Evolutionary conservation across 1,140 invertebrate genomes (phyloP).

Genomic region (Trichonephila clavipes): DNA sequence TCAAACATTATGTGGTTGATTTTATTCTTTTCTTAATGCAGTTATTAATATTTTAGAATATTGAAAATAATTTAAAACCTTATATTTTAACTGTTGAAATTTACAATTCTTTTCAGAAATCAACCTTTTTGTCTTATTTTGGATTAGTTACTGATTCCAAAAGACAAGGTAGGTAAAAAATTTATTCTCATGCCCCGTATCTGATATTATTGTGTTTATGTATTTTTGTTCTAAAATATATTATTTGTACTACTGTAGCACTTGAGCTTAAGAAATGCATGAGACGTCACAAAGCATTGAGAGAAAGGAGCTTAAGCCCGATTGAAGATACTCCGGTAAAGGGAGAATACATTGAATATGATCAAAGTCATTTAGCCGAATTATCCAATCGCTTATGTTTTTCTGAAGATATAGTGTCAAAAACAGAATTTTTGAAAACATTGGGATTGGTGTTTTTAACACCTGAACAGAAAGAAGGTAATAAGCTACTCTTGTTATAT

Average conservation of each 20-base stretch:
- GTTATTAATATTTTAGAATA: too few relatives aligned
- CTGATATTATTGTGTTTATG: background rate
- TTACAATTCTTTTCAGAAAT: slow-evolving; percentile 62
- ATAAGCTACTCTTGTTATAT: background rate
- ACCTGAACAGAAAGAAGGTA: slow-evolving; percentile 63
- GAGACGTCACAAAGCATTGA: slow-evolving; percentile 43
- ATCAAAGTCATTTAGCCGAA: slow-evolving; percentile 49
- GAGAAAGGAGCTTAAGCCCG: slow-evolving; percentile 62
- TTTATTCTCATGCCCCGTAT: background rate
- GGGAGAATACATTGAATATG: slow-evolving; percentile 43
- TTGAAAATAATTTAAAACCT: too few relatives aligned
- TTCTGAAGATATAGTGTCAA: slow-evolving; percentile 42
- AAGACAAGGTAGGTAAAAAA: slow-evolving; percentile 51
- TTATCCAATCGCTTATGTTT: slow-evolving; percentile 59
- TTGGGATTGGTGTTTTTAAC: slow-evolving; percentile 45
- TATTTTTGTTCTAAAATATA: background rate
- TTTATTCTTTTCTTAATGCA: too few relatives aligned
- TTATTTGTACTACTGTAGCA: slow-evolving; percentile 35
- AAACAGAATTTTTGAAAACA: slow-evolving; percentile 48
- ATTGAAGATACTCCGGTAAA: background rate
- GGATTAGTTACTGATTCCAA: slow-evolving; percentile 76
- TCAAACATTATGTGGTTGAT: too few relatives aligned
- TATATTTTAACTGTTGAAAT: background rate
- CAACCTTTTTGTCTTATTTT: slow-evolving; percentile 74
- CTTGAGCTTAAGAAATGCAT: slow-evolving; percentile 77